A percentile compares a stretch with the other conserved stretches of the same genome.
phyloP scores from a whole-genome alignment of 2,888 invertebrate genomes.

The Mimumesa dahlbomi region DNA sequence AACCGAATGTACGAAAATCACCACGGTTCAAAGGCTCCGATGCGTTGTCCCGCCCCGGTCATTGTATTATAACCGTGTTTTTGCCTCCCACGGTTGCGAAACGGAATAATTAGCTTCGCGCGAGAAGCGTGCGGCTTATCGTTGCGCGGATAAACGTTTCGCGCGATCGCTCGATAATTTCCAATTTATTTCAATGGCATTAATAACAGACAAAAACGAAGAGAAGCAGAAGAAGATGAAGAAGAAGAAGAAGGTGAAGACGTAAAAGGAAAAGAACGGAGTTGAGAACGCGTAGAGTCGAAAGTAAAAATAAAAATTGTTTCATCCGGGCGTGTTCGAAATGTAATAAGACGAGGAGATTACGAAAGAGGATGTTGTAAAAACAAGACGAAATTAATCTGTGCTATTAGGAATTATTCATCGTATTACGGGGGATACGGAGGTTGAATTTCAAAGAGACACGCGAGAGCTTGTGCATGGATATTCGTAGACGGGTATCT shows the following conservation, averaged over 20 bases:
- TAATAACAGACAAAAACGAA: too few species aligned
- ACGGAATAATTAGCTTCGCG: conserved; percentile 2
- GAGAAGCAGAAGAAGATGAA: too few species aligned
- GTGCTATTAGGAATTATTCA: conserved; percentile 48
- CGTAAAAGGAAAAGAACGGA: too few species aligned
- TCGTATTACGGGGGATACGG: conserved; percentile 46
- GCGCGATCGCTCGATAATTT: too few species aligned
- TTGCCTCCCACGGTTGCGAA: conserved; percentile 1
- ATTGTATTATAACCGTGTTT: conserved; percentile 5
- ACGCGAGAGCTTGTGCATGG: not conserved
- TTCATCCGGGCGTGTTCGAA: too few species aligned
- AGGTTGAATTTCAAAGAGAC: conserved; percentile 45
- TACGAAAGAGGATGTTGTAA: not conserved
- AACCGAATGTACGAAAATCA: conserved; percentile 11
- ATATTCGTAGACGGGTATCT: conserved; percentile 29
- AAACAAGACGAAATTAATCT: conserved; percentile 41
- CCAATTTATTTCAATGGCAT: too few species aligned
- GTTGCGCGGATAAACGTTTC: too few species aligned
- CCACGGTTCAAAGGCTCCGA: not conserved
- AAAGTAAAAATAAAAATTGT: too few species aligned
- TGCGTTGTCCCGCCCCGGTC: not conserved
- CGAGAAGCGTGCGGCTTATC: too few species aligned
- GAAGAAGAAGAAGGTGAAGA: too few species aligned
- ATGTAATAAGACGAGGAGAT: too few species aligned
- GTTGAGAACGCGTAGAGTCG: too few species aligned